A percentile compares a stretch with the other conserved stretches of the same genome.
These are phyloP conservation scores for sheep (Ovis aries) DNA, from an alignment of 2,113 vertebrate genomes.

Conservation along the genomic window ARS-UI_Ramb_v3.0 NC_056080.1:120088501-120089000, in stretches of 20 bases:
- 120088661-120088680: background rate
- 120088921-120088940: background rate
- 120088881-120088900: background rate
- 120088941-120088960: background rate
- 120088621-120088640: background rate
- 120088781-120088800: background rate
- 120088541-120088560: background rate
- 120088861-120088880: background rate
- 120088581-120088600: background rate
- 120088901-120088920: background rate
- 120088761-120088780: background rate
- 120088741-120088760: background rate
- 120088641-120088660: background rate
- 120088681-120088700: background rate
- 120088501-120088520: slow-evolving; percentile 59
- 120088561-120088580: background rate
- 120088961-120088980: background rate
- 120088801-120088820: background rate
- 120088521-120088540: slow-evolving; percentile 37
- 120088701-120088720: background rate
- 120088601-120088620: background rate
- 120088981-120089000: background rate
- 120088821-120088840: background rate
- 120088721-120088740: background rate
- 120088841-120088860: background rate